Evolutionary conservation across 2,113 vertebrate genomes (phyloP), one percentile per base, ranked within the genome.

Genomic region (Cathartes aura): DNA sequence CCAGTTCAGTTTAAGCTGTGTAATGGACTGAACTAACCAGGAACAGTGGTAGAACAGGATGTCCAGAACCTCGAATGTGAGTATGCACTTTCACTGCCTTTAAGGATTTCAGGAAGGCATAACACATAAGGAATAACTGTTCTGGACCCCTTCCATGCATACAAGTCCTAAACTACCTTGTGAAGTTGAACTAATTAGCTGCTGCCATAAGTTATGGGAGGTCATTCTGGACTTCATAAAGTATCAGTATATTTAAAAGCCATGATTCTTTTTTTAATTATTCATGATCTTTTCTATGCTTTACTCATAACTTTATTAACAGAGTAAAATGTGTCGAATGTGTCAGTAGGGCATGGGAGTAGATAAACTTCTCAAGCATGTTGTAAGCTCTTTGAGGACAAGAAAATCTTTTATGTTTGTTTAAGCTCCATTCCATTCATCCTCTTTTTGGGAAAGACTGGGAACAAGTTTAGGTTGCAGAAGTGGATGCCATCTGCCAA

Each of bases 151-250:
- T 88, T 79, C 27, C 12, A 20, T 38, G 12, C 2, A 2, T 21
- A 21, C 14, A 71, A n/a, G 8, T 50, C 18, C 16, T 79, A 59
- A 89, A 74, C 5, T 52, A 15, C 20, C 7, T 9, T 40, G 5
- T 17, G 30, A 80, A n/a, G 15, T 36, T 88, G 43, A 11, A 9
- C 36, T 63, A 83, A 62, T 75, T 29, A 86, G 18, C 66, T 92
- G 47, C 36, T 75, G 47, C n/a, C 34, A 6, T 36, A 95, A 93
- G 8, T 70, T 76, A 92, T 26, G 18, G 43, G 36, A 85, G 38
- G 26, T 83, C 20, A 71, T 81, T 88, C 42, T 91, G 34, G 58
- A 94, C 34, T 96, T 93, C 60, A 72, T 94, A 75, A 64, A 87
- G 38, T 62, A 42, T 72, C 62, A 79, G 4, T 71, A 89, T n/a